Conservation (phyloP, 2,888 invertebrate genomes). For the Cataglyphis cursor region DNA sequence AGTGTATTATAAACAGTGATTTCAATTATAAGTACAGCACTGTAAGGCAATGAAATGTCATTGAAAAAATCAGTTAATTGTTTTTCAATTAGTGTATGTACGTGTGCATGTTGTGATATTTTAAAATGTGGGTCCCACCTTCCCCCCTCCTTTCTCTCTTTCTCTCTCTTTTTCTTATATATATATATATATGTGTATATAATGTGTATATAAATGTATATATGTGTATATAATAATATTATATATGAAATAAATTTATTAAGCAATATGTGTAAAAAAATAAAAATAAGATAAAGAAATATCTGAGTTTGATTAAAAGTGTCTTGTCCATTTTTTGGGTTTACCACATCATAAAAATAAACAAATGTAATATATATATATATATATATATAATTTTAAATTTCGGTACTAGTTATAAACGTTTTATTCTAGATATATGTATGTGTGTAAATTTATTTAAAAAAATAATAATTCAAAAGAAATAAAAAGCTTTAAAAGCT, state of each 20-base stretch:
- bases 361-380: not conserved
- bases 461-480: too few species aligned
- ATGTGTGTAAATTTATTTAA: too few species aligned
- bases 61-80: not conserved
- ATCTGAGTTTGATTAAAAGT: not conserved
- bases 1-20: not conserved
- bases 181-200: not conserved
- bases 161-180: not conserved
- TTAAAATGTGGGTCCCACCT: not conserved
- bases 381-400: not conserved
- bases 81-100: not conserved
- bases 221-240: not conserved
- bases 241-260: not conserved
- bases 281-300: not conserved
- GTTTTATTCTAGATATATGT: too few species aligned
- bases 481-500: too few species aligned
- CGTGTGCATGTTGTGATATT: not conserved
- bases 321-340: not conserved
- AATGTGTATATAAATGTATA: too few species aligned
- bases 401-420: not conserved
- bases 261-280: not conserved
- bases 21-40: not conserved
- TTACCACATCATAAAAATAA: not conserved
- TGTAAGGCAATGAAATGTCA: not conserved
- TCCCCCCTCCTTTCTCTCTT: too few species aligned